These are phyloP conservation scores for Menidia beryllina DNA, from an alignment of 2,113 vertebrate species.

Conservation along the genomic window DNA sequence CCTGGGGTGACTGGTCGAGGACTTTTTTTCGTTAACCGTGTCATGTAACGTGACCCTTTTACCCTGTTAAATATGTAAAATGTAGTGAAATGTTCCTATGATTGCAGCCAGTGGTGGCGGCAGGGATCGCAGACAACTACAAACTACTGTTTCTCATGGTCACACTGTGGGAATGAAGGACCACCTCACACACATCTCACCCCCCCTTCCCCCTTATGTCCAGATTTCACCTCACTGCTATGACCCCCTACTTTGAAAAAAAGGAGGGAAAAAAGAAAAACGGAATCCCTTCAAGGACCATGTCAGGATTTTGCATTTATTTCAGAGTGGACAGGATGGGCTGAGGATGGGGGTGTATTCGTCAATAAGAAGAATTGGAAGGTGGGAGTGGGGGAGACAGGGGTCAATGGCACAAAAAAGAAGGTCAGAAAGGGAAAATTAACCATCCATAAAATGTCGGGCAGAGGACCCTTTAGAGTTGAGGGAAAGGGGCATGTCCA, in stretches of 20 bases:
- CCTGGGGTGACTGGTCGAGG: not conserved
- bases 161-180: constrained; percentile 83
- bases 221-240: constrained; percentile 75
- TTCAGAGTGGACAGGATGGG: constrained; percentile 76
- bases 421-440: constrained; percentile 91
- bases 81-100: too few species aligned
- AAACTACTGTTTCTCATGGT: constrained; percentile 77
- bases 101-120: constrained; percentile 81
- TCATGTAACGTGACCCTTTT: not conserved
- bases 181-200: constrained; percentile 32
- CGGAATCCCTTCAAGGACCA: constrained; percentile 75
- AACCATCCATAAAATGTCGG: constrained; percentile 92
- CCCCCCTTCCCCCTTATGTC: constrained; percentile 47
- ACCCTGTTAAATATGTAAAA: too few species aligned
- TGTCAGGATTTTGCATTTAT: constrained; percentile 90
- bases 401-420: constrained; percentile 88
- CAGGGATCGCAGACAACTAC: constrained; percentile 81
- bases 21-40: not conserved
- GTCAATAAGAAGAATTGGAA: constrained; percentile 63
- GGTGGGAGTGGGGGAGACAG: constrained; percentile 61
- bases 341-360: constrained; percentile 59
- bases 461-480: constrained; percentile 79
- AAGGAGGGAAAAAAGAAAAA: constrained; percentile 17
- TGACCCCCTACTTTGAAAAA: constrained; percentile 35
- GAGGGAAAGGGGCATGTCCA: constrained; percentile 70